Conservation (phyloP, 1,140 invertebrate species). For the Calosoma granatense region DNA sequence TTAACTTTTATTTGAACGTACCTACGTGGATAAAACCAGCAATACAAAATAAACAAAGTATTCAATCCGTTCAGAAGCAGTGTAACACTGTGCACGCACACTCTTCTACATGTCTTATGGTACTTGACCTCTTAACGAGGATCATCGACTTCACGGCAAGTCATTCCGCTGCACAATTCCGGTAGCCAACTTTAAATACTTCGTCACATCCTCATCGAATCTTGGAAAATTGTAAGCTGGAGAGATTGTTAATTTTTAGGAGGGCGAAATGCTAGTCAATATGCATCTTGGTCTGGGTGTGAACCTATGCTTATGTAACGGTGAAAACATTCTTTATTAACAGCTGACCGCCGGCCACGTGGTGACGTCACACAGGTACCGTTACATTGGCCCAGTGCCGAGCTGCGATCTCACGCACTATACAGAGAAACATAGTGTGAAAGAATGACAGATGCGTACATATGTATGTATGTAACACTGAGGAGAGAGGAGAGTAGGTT, state of each 20-base stretch:
- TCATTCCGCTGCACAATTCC: neutral
- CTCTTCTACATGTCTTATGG: no score
- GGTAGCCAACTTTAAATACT: neutral
- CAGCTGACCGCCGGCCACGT: conserved; percentile 17
- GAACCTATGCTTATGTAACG: conserved; percentile 21
- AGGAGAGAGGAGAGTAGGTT: no score
- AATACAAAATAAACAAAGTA: no score
- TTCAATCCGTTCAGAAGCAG: no score
- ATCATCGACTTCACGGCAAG: neutral
- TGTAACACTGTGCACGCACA: no score
- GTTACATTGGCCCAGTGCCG: conserved; percentile 28
- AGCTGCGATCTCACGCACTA: neutral
- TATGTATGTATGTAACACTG: no score
- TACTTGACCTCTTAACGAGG: neutral
- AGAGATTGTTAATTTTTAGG: no score
- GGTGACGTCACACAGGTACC: conserved; percentile 23
- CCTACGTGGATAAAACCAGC: no score
- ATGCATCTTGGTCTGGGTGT: conserved; percentile 10
- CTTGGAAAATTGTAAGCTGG: neutral
- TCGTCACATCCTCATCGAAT: neutral
- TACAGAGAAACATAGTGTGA: neutral
- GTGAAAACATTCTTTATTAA: conserved; percentile 23
- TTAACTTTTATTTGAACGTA: no score
- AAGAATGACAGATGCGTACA: neutral
- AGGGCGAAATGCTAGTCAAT: no score